These are phyloP conservation scores for Acipenser oxyrinchus DNA, from an alignment of 2,797 vertebrate species.

Conservation along the genomic window DNA sequence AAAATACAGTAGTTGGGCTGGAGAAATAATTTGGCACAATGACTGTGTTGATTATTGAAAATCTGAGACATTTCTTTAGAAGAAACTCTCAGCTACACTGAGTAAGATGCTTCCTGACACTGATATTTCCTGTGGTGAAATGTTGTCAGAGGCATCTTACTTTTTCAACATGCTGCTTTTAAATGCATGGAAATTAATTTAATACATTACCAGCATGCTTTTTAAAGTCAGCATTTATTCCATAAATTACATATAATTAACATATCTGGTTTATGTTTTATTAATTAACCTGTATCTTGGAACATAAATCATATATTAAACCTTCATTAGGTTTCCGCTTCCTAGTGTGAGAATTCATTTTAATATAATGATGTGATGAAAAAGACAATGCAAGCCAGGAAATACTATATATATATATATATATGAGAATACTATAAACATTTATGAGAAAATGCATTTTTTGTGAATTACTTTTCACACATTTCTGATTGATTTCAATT, in stretches of 20 bases:
- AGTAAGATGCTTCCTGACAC: neutral
- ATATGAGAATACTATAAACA: too few relatives aligned
- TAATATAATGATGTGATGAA: too few relatives aligned
- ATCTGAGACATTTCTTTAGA: too few relatives aligned
- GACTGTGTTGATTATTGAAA: too few relatives aligned
- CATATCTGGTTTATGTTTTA: neutral
- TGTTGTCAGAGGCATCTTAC: neutral
- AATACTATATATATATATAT: too few relatives aligned
- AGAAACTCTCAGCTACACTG: too few relatives aligned
- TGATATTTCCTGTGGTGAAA: neutral
- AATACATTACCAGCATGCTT: neutral
- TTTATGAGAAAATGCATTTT: too few relatives aligned
- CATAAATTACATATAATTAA: neutral
- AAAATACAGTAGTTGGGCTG: too few relatives aligned
- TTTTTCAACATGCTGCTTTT: neutral
- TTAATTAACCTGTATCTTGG: neutral
- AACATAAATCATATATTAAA: neutral
- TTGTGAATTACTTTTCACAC: slow-evolving; percentile 3
- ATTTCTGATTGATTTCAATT: slow-evolving; percentile 33
- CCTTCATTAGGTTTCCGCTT: too few relatives aligned
- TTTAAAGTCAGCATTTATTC: neutral
- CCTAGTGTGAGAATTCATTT: too few relatives aligned
- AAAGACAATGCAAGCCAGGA: too few relatives aligned
- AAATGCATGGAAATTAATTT: neutral
- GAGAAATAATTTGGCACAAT: too few relatives aligned